A percentile compares a stretch with the other conserved stretches of the same genome.
phyloP scores from a whole-genome alignment of 2,113 vertebrate species.

The Crocuta crocuta region DNA sequence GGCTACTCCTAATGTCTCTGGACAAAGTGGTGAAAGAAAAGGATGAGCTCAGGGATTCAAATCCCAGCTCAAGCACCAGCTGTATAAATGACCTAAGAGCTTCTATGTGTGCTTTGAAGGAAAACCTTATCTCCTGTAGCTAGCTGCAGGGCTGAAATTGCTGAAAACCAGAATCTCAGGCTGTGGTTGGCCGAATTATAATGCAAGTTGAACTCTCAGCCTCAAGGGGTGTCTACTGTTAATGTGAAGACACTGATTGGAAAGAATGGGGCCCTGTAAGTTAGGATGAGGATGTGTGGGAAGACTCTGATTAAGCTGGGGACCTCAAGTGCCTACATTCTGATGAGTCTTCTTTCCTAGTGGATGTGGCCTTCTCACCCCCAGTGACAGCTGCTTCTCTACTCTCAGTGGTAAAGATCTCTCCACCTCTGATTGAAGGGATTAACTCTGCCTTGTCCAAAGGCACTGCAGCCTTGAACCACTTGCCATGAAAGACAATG shows the following conservation, averaged over 20 bases:
- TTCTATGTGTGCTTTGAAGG: neutral
- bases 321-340: neutral
- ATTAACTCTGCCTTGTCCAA: neutral
- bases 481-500: neutral
- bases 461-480: neutral
- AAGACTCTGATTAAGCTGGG: neutral
- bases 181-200: neutral
- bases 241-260: neutral
- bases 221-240: neutral
- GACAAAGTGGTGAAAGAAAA: constrained; percentile 1
- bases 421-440: neutral
- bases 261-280: neutral
- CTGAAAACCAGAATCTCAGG: neutral
- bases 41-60: neutral
- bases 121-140: neutral
- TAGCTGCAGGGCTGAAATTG: neutral
- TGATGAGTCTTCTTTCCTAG: neutral
- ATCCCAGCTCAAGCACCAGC: neutral
- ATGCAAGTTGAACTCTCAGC: neutral
- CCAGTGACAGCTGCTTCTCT: neutral
- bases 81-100: neutral
- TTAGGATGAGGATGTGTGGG: neutral
- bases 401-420: neutral
- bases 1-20: neutral
- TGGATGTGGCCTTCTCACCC: neutral